These are phyloP conservation scores for Charaxes varanes DNA, from an alignment of 1,140 invertebrate species.

Conservation along the genomic window DNA sequence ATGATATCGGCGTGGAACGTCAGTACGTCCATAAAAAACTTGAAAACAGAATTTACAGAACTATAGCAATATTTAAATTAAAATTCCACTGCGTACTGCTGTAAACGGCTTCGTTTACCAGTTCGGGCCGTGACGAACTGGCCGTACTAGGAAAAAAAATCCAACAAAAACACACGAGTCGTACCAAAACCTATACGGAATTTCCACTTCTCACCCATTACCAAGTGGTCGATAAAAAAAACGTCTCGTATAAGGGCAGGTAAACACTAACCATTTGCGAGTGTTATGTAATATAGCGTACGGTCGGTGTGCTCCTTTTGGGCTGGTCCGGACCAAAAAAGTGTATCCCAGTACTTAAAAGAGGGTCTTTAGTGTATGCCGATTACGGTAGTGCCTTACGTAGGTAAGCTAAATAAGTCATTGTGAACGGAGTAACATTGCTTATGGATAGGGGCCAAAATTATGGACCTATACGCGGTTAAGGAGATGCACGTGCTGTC, in stretches of 20 bases:
- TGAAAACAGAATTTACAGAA: too few species aligned
- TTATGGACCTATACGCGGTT: slow-evolving; percentile 36
- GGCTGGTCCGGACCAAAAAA: slow-evolving; percentile 29
- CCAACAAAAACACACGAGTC: neutral
- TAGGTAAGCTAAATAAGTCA: slow-evolving; percentile 40
- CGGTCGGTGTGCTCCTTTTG: slow-evolving; percentile 21
- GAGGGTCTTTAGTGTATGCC: slow-evolving; percentile 32
- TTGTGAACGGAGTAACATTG: slow-evolving; percentile 31
- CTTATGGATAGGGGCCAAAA: slow-evolving; percentile 47
- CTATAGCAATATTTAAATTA: too few species aligned
- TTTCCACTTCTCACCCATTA: slow-evolving; percentile 12
- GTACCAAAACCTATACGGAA: slow-evolving; percentile 11
- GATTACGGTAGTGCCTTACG: slow-evolving; percentile 32
- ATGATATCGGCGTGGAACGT: too few species aligned
- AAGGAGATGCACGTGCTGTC: slow-evolving; percentile 48
- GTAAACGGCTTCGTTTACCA: too few species aligned
- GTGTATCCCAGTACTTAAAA: slow-evolving; percentile 34
- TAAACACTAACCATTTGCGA: slow-evolving; percentile 12
- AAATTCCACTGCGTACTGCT: too few species aligned
- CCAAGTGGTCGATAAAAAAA: slow-evolving; percentile 16
- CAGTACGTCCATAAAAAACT: too few species aligned
- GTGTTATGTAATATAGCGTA: slow-evolving; percentile 15
- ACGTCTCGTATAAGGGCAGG: slow-evolving; percentile 10
- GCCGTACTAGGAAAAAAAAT: slow-evolving; percentile 1
- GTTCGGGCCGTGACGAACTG: neutral